Evolutionary conservation across 2,113 vertebrate genomes (phyloP), one percentile per base, ranked within the genome.

Genomic region (Notarius quadriscutis): DNA sequence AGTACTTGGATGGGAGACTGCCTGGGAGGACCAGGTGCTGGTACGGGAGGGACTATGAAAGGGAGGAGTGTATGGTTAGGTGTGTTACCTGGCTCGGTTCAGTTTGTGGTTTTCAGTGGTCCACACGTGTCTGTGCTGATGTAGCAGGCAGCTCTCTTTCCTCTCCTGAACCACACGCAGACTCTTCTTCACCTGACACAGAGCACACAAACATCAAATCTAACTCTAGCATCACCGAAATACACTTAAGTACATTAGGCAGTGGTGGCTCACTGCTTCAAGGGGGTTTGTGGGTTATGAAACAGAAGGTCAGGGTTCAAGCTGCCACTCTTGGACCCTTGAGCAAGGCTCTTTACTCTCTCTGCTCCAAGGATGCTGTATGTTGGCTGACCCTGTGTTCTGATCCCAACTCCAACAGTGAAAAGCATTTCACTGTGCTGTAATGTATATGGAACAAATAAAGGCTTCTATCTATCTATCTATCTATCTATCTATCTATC

Each of bases 71-170:
- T 87, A 88, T 90, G 91, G 90, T 92, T 92, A 92, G 93, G 84
- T 88, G 84, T 93, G 95, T 96, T 95, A 99, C 98, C 96, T 95
- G 90, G 91, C 93, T 91, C 94, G 94, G 62, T 78, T 93, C 77
- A 98, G 94, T 80, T 94, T 94, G 65, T 92, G 92, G 60, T 95
- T 92, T 87, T 97, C 97, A 81, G 93, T 92, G 96, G 95, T 96
- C 97, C 98, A 99, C 89, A 97, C 95, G 90, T 96, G 96, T 50
- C 87, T 94, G 88, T 99, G 98, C 85, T 97, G 97, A 86, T 96
- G 96, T 89, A 97, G 90, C 63, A 97, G 90, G 87, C 90, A 95
- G 92, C 94, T 96, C 77, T 97, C 96, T 93, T 95, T 98, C 87
- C 92, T 96, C 77, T 87, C 87, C 93, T 97, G 97, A 93, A 96